Percentiles rank a stretch among this genome's conserved stretches.
phyloP scores from a whole-genome alignment of 2,888 invertebrate genomes.

The Hirudinaria manillensis region DNA sequence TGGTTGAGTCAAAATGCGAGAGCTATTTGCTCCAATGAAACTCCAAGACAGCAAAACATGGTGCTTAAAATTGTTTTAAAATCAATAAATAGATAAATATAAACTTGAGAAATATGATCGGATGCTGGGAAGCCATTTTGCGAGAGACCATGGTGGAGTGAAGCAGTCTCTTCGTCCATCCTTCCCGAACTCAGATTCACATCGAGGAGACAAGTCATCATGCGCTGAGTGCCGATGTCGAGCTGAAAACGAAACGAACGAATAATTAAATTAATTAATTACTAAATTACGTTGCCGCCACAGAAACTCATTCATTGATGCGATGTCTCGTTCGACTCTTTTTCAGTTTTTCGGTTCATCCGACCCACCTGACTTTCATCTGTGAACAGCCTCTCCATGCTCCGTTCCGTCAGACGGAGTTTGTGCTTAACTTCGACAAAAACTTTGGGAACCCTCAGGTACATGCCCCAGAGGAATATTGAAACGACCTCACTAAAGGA shows the following conservation, averaged over 20 bases:
- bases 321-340: not conserved
- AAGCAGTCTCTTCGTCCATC: slow-evolving; percentile 65
- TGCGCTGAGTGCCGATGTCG: slow-evolving; percentile 71
- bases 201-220: slow-evolving; percentile 67
- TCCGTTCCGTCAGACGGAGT: not conserved
- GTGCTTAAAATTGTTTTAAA: not conserved
- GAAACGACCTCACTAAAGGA: not conserved
- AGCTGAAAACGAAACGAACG: slow-evolving; percentile 53
- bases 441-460: not conserved
- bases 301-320: not conserved
- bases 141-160: slow-evolving; percentile 72
- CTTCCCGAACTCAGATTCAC: slow-evolving; percentile 65
- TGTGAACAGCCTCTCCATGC: not conserved
- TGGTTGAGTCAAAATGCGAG: too few species aligned
- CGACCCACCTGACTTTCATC: not conserved
- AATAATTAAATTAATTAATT: not conserved
- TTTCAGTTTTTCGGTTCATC: not conserved
- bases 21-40: too few species aligned
- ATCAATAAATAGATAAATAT: too few species aligned
- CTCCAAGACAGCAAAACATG: too few species aligned
- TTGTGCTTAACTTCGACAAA: not conserved
- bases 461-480: slow-evolving; percentile 14
- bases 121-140: slow-evolving; percentile 75
- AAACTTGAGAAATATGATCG: slow-evolving; percentile 67
- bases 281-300: not conserved